Base-by-base conservation (phyloP, 1,140 invertebrate genomes). In the Bursaphelenchus mucronatus region DNA sequence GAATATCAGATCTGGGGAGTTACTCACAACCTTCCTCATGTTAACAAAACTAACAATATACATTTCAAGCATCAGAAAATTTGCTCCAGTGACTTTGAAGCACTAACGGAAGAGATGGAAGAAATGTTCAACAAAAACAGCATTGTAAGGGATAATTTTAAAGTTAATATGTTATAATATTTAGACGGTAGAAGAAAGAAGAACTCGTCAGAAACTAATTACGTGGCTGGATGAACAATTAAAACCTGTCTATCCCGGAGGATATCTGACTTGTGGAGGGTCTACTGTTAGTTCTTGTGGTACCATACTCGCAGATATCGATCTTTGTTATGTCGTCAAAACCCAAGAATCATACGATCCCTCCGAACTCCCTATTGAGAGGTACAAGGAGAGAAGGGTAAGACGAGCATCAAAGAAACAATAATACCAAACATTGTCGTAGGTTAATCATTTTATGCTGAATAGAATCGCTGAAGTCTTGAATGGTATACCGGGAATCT, bases 291-390 rank as follows among this genome's bases (percentile, higher is more conserved):
- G 57, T 50, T 11, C 13, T 50, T 59, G 57, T 44, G 57, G 57
- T 4, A 39, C 41, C 11, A 9, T 59, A 11, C 13, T n/a, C 30
- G 41, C 57, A 50, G 57, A 59, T 50, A 59, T 59, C 6, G 57
- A 59, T 39, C 40, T 59, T 11, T 59, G 57, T 50, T 59, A 59
- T 50, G 57, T 59, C 13, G 7, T 59, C 15, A 39, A 59, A 50
- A 59, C 57, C 10, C 30, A 13, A 45, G 57, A n/a, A 6, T 17
- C 13, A 15, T n/a, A 54, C 7, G 52, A 54, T n/a, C 17, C 21
- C 1, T 40, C 13, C 19, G 15, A 59, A 44, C 41, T 59, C 4
- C 57, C 57, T 17, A 59, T 59, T 9, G 57, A 41, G 21, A 59
- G 11, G 57, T 59, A 59, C 41, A 39, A 43, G 11, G 52, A 54